Conservation (phyloP, 37 sponge, comb jelly and placozoan genomes). For the Cladorhizidae sp. region DNA sequence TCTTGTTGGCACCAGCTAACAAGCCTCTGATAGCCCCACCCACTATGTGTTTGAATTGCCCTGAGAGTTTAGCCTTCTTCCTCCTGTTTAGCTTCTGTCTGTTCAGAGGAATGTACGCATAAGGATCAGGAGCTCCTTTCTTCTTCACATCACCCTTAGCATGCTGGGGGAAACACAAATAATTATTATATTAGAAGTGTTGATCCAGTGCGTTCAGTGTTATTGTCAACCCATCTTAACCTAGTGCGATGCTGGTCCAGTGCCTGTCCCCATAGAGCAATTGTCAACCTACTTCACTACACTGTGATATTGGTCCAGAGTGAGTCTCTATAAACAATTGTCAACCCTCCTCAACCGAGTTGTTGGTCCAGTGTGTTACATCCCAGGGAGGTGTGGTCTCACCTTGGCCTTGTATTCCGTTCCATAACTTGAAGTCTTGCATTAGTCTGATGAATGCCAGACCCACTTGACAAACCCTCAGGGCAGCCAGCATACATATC, state of each 20-base stretch:
- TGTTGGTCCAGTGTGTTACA: no score
- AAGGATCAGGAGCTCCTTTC: constrained; percentile 87
- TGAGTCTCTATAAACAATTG: no score
- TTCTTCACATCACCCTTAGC: constrained; percentile 91
- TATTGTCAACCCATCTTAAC: no score
- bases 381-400: neutral
- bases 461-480: constrained; percentile 1
- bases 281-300: no score
- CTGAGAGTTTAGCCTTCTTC: constrained; percentile 79
- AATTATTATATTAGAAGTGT: no score
- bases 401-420: constrained; percentile 70
- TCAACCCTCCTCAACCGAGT: no score
- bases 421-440: constrained; percentile 54
- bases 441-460: constrained; percentile 41
- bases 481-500: constrained; percentile 6
- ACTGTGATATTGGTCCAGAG: no score
- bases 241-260: no score
- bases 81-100: constrained; percentile 84
- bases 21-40: no score
- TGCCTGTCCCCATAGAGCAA: no score
- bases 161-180: constrained; percentile 55
- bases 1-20: no score
- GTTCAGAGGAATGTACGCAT: constrained; percentile 92
- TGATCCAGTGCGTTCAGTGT: no score
- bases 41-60: constrained; percentile 68